phyloP scores from a whole-genome alignment of 2,113 vertebrate genomes.

The Daubentonia madagascariensis region DNA sequence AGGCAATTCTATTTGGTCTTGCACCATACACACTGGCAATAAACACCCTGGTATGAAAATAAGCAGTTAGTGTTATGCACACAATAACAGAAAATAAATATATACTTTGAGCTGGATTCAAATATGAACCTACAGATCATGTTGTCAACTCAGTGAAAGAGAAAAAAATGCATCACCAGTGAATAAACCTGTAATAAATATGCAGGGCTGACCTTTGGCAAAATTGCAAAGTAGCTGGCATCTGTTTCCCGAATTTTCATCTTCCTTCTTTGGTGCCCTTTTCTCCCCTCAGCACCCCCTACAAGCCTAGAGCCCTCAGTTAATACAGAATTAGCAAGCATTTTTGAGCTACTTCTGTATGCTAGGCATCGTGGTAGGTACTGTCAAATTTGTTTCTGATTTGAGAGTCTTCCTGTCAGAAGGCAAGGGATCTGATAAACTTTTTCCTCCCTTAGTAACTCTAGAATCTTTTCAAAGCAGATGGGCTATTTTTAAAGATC shows the following conservation, averaged over 20 bases:
- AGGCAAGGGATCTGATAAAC: background rate
- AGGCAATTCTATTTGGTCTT: constrained; percentile 29
- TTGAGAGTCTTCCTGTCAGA: background rate
- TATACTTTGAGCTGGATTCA: constrained; percentile 48
- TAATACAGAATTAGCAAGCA: background rate
- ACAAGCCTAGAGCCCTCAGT: background rate
- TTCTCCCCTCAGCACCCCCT: background rate
- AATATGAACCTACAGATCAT: constrained; percentile 59
- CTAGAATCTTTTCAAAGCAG: background rate
- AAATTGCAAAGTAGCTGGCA: background rate
- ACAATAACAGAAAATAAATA: constrained; percentile 55
- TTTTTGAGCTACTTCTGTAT: background rate
- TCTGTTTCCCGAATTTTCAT: background rate
- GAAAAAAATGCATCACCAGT: constrained; percentile 5
- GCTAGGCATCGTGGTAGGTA: background rate
- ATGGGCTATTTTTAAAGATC: background rate
- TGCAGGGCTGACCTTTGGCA: constrained; percentile 14
- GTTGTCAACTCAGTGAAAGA: constrained; percentile 55
- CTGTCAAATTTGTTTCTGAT: background rate
- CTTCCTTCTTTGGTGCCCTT: background rate
- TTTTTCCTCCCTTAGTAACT: background rate
- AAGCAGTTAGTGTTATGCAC: constrained; percentile 46
- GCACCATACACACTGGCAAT: background rate
- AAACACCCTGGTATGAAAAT: constrained; percentile 61
- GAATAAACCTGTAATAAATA: constrained; percentile 51